Evolutionary conservation across 1,140 invertebrate species (phyloP), one percentile per base, ranked within the genome.

Genomic region (Plutomurus gul): DNA sequence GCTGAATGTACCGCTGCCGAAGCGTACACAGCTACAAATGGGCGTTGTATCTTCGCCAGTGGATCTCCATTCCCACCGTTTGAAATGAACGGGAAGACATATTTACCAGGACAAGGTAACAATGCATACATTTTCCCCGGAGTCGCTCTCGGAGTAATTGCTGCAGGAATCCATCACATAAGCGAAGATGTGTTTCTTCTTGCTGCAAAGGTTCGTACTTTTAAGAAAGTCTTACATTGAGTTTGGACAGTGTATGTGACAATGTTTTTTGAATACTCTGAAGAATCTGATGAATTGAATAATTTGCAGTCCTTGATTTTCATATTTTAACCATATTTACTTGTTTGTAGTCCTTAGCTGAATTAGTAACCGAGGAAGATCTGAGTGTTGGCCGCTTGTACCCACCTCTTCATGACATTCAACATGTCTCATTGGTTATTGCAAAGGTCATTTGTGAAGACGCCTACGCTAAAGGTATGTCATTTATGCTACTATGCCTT

Each of bases 1-100:
- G 96, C 97, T 4, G 97, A 99, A 87, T 98, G 96, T 85, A 99
- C 97, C n/a, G 97, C 97, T 20, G 95, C 96, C 86, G 90, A 96
- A 85, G 96, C 96, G 2, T 98, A 97, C 85, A 90, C 86, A 43
- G 86, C 92, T 84, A 97, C 96, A 1, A 89, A 96, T 84, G 93
- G 96, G 78, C 90, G 89, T 76, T 93, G 91, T 56, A 89, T 98
- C 72, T 98, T 98, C 87, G 95, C 96, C 1, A 95, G 94, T 78
- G 96, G 96, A 8, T 97, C 95, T 40, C 96, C 96, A 13, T 99
- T 98, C 86, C 89, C 90, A 20, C 92, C 94, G 0, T 93, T 96
- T 25, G 91, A 89, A 11, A 89, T 91, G 40, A 91, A 95, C 76
- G 94, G 93, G 0, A 91, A 93, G 84, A 92, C 90, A 11, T 93